phyloP scores from a whole-genome alignment of 2,113 vertebrate genomes.

The Meleagris gallopavo region DNA sequence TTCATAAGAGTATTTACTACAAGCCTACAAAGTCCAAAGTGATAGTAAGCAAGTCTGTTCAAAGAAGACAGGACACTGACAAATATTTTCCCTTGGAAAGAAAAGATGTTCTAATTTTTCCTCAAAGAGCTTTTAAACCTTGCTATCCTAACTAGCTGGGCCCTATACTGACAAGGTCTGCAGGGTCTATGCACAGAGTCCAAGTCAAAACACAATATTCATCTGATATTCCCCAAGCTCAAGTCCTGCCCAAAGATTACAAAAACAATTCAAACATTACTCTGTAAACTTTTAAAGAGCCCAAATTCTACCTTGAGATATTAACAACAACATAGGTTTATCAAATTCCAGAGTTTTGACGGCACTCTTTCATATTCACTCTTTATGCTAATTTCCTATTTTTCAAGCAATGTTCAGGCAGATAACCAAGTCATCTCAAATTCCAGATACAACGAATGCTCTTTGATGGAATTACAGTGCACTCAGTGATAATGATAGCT shows the following conservation, averaged over 20 bases:
- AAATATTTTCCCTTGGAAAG: not conserved
- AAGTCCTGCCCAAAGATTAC: not conserved
- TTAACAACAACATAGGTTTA: not conserved
- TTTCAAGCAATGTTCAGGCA: not conserved
- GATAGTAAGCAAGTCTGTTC: not conserved
- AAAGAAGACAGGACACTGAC: not conserved
- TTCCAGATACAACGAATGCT: not conserved
- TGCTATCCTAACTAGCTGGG: not conserved
- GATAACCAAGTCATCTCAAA: not conserved
- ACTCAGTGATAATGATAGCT: not conserved
- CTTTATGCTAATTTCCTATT: not conserved
- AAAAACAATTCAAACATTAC: not conserved
- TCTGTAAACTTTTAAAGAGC: not conserved
- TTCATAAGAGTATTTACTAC: not conserved
- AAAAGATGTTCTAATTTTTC: not conserved
- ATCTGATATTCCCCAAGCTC: not conserved
- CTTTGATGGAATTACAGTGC: not conserved
- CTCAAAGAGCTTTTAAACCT: not conserved
- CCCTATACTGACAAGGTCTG: not conserved
- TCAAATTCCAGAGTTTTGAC: conserved; percentile 1
- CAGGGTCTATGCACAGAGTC: not conserved
- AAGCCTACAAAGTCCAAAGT: not conserved
- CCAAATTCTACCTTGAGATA: not conserved
- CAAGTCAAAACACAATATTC: not conserved
- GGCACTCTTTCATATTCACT: not conserved